Base-by-base conservation (phyloP, 1,140 invertebrate genomes). In the Orius insidiosus region DNA sequence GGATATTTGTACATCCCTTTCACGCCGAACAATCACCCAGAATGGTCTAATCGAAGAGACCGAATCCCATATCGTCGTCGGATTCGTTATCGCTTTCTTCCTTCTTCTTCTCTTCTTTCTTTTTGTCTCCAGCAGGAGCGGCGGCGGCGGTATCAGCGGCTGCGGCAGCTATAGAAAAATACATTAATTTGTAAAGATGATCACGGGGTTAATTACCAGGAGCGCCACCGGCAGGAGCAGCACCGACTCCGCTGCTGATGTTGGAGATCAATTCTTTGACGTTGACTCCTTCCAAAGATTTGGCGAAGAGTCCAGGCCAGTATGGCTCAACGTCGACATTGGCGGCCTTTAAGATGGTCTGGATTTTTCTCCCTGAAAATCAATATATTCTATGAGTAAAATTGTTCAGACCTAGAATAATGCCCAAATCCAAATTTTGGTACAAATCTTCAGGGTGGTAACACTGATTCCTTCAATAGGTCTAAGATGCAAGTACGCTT, bases 281-380 rank as follows among this genome's bases (percentile, higher is more conserved):
- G 60, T 96, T 92, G 46, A 97, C 66, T 48, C 86, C 87, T 67
- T 98, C 90, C 44, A 98, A 68, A 36, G 93, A 88, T 65, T 97
- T 97, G 50, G 93, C 89, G 66, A 98, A 98, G 19, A 98, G 71
- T 60, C 87, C 87, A 46, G 94, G 92, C 96, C 96, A 99, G 68
- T 96, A 98, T 14, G 95, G 93, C 62, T 99, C 96, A 16, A 98
- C 82, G 39, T 89, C 83, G 47, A 98, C 92, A 60, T 76, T 78
- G 40, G 95, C 94, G 18, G 95, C 92, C 64, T 97, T 98, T 56
- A 98, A 65, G 62, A 98, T 90, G 47, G 94, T 95, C 48, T 77
- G 78, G 59, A 99, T 93, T 68, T 98, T 59, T 98, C 95, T 55
- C 85, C 85, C 90, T 96, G 55, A 32, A 70, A 71, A 55, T 10